Evolutionary conservation across 2,888 invertebrate species (phyloP).

Genomic region (Dione juno): DNA sequence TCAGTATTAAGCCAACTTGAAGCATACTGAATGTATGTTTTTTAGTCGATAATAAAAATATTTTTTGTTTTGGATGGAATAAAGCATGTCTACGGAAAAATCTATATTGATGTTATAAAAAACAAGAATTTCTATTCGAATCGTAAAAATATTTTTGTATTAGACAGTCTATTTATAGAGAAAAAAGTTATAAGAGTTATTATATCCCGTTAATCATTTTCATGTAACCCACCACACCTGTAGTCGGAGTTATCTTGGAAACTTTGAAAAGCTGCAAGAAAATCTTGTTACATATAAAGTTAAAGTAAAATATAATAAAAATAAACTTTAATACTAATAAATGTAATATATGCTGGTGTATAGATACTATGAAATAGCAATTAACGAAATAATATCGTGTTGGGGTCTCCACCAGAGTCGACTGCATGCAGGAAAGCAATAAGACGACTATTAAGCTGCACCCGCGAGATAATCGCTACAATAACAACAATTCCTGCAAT

Average conservation of each 20-base stretch:
- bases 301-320: neutral
- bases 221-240: too few species aligned
- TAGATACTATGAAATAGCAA: conserved; percentile 49
- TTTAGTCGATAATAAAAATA: too few species aligned
- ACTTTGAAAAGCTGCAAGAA: neutral
- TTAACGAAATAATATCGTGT: conserved; percentile 53
- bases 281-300: neutral
- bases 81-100: too few species aligned
- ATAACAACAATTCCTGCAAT: conserved; percentile 71
- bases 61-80: too few species aligned
- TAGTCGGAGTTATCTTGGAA: too few species aligned
- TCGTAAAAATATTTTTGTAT: too few species aligned
- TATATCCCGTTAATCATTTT: neutral
- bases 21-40: too few species aligned
- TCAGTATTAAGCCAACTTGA: too few species aligned
- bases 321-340: neutral
- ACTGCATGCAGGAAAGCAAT: conserved; percentile 56
- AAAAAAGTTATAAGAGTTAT: too few species aligned
- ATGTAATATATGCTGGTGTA: conserved; percentile 35
- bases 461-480: conserved; percentile 63
- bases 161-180: too few species aligned
- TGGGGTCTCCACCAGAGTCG: conserved; percentile 48
- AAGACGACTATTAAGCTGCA: conserved; percentile 62
- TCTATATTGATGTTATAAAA: too few species aligned
- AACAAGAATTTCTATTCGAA: too few species aligned